phyloP scores from a whole-genome alignment of 2,888 invertebrate species.

The Mythimna vitellina region DNA sequence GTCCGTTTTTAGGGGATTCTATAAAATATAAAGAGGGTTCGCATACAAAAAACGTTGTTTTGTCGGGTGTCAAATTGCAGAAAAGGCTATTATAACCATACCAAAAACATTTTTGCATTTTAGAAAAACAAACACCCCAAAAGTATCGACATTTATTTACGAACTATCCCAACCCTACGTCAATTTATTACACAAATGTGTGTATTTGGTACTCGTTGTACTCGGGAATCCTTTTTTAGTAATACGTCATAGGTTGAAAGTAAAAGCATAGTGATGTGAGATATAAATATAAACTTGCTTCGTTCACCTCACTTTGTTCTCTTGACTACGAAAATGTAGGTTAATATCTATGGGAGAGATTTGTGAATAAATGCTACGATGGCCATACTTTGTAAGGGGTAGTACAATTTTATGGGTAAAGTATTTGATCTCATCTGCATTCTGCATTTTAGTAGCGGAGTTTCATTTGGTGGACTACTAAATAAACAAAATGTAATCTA shows the following conservation, averaged over 20 bases:
- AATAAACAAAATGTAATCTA: not conserved
- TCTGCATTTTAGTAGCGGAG: conserved; percentile 1
- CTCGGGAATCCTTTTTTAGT: conserved; percentile 69
- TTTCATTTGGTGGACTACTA: conserved; percentile 2
- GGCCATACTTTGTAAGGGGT: conserved; percentile 2
- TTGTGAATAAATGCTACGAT: conserved; percentile 8
- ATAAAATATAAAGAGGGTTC: too few relatives aligned
- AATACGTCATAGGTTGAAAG: conserved; percentile 68
- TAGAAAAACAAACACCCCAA: not conserved
- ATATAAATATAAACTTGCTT: conserved; percentile 52
- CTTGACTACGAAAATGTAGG: conserved; percentile 11
- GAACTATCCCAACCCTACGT: conserved; percentile 40
- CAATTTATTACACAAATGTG: conserved; percentile 76
- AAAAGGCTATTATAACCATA: not conserved
- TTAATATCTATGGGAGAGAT: conserved; percentile 10
- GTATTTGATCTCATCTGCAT: conserved; percentile 36
- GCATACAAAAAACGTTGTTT: too few relatives aligned
- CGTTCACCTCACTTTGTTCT: conserved; percentile 18
- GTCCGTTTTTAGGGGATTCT: too few relatives aligned
- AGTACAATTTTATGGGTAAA: conserved; percentile 24
- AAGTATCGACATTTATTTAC: conserved; percentile 48
- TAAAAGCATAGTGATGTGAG: conserved; percentile 73
- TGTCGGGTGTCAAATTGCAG: not conserved
- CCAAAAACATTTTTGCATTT: not conserved
- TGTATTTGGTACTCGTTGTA: conserved; percentile 64